Percentiles rank a stretch among this genome's conserved stretches.
These are phyloP conservation scores for Altica lythri DNA, from an alignment of 2,888 invertebrate genomes.

Conservation along the genomic window DNA sequence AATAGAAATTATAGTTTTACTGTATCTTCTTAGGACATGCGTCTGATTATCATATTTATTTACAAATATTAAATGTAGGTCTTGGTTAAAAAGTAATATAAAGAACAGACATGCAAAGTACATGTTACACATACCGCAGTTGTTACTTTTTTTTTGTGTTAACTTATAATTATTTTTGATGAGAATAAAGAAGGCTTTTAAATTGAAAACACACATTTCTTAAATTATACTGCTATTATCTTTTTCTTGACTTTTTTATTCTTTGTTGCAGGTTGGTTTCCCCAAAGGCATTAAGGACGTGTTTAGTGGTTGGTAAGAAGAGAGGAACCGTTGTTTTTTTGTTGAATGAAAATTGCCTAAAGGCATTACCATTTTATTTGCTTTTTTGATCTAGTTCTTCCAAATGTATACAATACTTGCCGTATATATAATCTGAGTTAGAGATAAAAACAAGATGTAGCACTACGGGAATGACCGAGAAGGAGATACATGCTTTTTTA, in stretches of 20 bases:
- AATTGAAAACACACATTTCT: slow-evolving; percentile 9
- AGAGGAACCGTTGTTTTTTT: background rate
- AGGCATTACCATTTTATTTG: no score
- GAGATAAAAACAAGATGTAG: no score
- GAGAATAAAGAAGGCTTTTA: slow-evolving; percentile 10
- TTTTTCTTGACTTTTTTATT: slow-evolving; percentile 5
- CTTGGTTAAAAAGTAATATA: no score
- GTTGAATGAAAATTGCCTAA: background rate
- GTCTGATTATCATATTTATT: no score
- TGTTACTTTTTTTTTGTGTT: slow-evolving; percentile 6
- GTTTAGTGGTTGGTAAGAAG: slow-evolving; percentile 6
- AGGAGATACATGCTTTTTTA: no score
- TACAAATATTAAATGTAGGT: no score
- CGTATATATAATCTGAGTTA: no score
- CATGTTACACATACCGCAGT: slow-evolving; percentile 3
- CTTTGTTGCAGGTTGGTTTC: slow-evolving; percentile 18
- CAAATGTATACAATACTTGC: no score
- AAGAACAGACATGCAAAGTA: slow-evolving; percentile 4
- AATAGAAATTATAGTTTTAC: no score
- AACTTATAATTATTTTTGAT: slow-evolving; percentile 8
- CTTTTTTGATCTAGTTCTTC: no score
- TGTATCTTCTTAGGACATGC: no score
- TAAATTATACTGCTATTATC: slow-evolving; percentile 18
- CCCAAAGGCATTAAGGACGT: slow-evolving; percentile 1
- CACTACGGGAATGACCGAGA: no score